A percentile compares a stretch with the other conserved stretches of the same genome.
These are phyloP conservation scores for Kobus ellipsiprymnus DNA, from an alignment of 2,113 vertebrate genomes.

Conservation along the genomic window DNA sequence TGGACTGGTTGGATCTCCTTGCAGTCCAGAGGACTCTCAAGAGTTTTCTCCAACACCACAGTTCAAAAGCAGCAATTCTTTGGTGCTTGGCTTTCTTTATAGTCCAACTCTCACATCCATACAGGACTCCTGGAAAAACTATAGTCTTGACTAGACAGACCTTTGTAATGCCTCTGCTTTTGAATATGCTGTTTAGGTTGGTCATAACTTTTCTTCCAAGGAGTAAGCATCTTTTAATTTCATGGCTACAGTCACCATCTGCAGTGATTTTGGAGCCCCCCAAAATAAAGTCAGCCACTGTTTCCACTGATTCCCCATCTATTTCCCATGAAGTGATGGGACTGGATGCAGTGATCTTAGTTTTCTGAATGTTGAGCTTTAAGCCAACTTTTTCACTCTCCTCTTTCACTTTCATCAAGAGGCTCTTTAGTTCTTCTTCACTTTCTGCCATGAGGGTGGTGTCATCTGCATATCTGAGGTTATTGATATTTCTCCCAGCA, in stretches of 20 bases:
- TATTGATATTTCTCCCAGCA: background rate
- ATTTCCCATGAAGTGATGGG: background rate
- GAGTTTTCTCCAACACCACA: background rate
- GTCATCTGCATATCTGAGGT: background rate
- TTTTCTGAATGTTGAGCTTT: background rate
- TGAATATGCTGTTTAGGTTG: background rate
- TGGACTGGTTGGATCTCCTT: background rate
- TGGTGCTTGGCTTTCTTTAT: background rate
- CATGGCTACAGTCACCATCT: background rate
- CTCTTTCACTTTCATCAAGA: background rate
- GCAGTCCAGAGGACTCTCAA: background rate
- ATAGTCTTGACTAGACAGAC: background rate
- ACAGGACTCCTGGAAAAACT: background rate
- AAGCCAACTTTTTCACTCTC: background rate
- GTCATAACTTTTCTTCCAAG: background rate
- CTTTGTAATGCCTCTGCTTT: background rate
- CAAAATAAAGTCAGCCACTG: background rate
- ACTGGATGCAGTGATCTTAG: accelerated
- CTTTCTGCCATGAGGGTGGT: background rate
- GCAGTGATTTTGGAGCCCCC: background rate
- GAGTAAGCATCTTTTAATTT: background rate
- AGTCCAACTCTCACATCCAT: background rate
- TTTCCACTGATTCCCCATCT: background rate
- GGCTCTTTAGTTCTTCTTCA: background rate
- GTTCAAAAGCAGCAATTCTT: background rate